Conservation (phyloP, 2,888 invertebrate species). For the Poecilus cupreus region DNA sequence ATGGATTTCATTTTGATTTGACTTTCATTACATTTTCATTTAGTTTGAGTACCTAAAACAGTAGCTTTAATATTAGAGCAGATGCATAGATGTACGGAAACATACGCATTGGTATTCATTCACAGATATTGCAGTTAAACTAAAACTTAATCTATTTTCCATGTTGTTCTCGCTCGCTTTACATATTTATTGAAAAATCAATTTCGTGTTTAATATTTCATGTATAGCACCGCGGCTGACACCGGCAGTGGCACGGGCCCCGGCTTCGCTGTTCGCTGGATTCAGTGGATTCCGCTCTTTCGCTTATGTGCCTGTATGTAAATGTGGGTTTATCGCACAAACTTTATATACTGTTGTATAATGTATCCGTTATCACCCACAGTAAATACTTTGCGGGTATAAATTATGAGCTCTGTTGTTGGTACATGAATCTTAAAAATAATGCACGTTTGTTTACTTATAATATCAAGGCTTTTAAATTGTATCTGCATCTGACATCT, state of each 20-base stretch:
- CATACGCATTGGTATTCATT: slow-evolving; percentile 4
- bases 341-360: slow-evolving; percentile 40
- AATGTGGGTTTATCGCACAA: slow-evolving; percentile 30
- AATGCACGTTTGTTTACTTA: too few relatives aligned
- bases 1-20: neutral
- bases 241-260: neutral
- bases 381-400: slow-evolving; percentile 24
- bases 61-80: neutral
- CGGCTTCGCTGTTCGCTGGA: neutral
- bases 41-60: neutral
- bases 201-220: slow-evolving; percentile 50
- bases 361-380: slow-evolving; percentile 30
- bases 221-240: slow-evolving; percentile 13
- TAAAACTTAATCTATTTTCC: slow-evolving; percentile 42
- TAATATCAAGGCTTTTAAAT: too few relatives aligned
- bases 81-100: neutral
- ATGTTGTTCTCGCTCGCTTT: slow-evolving; percentile 38
- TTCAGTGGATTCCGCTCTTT: slow-evolving; percentile 21
- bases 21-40: neutral
- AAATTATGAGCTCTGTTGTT: slow-evolving; percentile 6
- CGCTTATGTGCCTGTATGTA: slow-evolving; percentile 6
- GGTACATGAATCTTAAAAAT: too few relatives aligned
- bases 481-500: too few relatives aligned
- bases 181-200: slow-evolving; percentile 56
- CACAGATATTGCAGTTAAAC: slow-evolving; percentile 5